Evolutionary conservation across 2,888 invertebrate genomes (phyloP), one percentile per base, ranked within the genome.

Genomic region (Eumerus sabulonum): DNA sequence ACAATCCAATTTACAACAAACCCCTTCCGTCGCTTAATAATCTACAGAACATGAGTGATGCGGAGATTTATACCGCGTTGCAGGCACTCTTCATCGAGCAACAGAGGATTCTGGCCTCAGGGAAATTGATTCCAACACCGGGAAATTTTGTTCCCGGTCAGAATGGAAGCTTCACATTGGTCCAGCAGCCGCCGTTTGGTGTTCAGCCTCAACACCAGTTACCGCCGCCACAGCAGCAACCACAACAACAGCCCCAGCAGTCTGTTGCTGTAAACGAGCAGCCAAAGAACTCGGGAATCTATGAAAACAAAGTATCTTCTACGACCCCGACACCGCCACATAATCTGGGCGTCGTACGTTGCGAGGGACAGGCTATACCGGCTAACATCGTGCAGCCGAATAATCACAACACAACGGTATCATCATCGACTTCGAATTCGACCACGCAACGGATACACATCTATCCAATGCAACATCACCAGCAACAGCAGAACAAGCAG

Each of bases 71-170:
- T 84, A 86, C 90, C 9, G 86, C 91, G 9, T 84, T 93, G 53
- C 90, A 92, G 71, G 90, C 92, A 82, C 87, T 94, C 36, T 92
- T 93, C 83, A 90, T 92, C 66, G 93, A 94, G 81, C 94, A 94
- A 84, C 92, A 93, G 79, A 93, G 92, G 85, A 94, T 95, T 81
- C 85, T 94, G 79, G 92, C 93, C 0, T 92, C 92, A 11, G 94
- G 94, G 9, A 94, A 94, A 87, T 89, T 93, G 76, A 90, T 93
- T 82, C 91, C 92, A 7, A 92, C 92, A 7, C 88, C 87, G 1
- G 87, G 88, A 40, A 85, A 84, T 5, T 85, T 86, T 82, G 89
- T 91, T 62, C 90, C 89, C 3, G 87, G 89, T 17, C 88, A 87
- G 7, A 85, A 85, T 68, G 84, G 84, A 7, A 85, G 83, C 56